Evolutionary conservation across 2,888 invertebrate genomes (phyloP), one percentile per base, ranked within the genome.

Genomic region (Seladonia tumulorum): DNA sequence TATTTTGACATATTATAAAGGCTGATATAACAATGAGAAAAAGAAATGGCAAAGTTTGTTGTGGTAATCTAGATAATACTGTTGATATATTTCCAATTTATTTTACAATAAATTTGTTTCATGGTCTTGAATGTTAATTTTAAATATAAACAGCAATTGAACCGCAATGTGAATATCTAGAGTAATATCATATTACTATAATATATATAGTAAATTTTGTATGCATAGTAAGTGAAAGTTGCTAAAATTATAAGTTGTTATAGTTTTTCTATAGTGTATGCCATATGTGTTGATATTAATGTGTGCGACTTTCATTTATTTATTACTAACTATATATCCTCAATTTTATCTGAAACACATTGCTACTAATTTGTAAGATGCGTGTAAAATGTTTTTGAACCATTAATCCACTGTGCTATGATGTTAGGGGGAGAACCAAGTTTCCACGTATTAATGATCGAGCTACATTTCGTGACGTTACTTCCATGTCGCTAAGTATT

Each of bases 401-500:
- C 82, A 90, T 91, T 92, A 88, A 90, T 88, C 88, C 87, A 92
- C 80, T 89, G 86, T 90, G 87, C 85, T 88, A 87, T 89, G 88
- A 83, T 86, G 81, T 89, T 90, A 89, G 89, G 87, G 86, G 88
- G 87, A 91, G 88, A 88, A 88, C 90, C 80, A 86, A 88, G 86
- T 91, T 89, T 88, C 88, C 85, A 89, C 88, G 88, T 82, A 88
- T 90, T 88, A 82, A 85, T 86, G 77, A 90, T 89, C 88, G 78
- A 90, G 87, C 85, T 74, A 90, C 78, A 88, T 90, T 92, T 92
- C 86, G 90, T 88, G 90, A 89, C 82, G 89, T 91, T 89, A 89
- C 90, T 91, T 91, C 94, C 92, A 92, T 93, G 92, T 93, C 92
- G 93, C 92, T 94, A 93, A 94, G 94, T 94, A 93, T 94, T 94